Percentiles rank a stretch among this genome's conserved stretches.
These are phyloP conservation scores for Mesocentrotus franciscanus DNA, from an alignment of 53 echinoderm and acorn worm species.

Conservation along the genomic window DNA sequence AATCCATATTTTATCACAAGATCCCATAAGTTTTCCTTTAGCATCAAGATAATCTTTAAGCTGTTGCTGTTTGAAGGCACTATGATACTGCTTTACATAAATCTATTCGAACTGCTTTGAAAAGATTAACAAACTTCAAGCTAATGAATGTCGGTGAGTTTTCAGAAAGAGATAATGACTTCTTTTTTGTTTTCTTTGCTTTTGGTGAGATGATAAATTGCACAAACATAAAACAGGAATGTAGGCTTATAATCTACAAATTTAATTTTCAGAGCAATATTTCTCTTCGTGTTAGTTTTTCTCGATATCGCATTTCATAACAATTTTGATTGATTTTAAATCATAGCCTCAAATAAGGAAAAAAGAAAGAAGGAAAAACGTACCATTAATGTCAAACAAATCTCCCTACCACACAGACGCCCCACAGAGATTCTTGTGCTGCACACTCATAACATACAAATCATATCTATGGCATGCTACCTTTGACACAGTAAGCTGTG, in stretches of 20 bases:
- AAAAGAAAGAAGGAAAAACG: not conserved
- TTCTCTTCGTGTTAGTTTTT: not conserved
- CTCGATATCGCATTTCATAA: constrained; percentile 2
- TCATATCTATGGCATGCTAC: constrained; percentile 46
- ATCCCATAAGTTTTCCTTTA: too few relatives aligned
- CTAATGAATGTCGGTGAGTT: not conserved
- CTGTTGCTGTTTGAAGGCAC: too few relatives aligned
- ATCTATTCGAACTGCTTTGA: not conserved
- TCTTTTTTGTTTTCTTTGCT: not conserved
- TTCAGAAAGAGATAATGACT: not conserved
- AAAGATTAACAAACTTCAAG: not conserved
- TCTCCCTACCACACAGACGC: not conserved
- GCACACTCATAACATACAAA: constrained; percentile 15
- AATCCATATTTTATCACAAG: too few relatives aligned
- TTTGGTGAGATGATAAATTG: not conserved
- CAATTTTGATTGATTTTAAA: constrained; percentile 29
- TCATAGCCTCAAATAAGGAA: not conserved
- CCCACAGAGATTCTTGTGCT: not conserved
- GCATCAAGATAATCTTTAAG: too few relatives aligned
- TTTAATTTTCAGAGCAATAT: constrained; percentile 8
- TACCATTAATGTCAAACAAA: constrained; percentile 39
- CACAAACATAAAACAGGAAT: not conserved
- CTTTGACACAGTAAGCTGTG: constrained; percentile 40
- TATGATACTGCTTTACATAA: not conserved
- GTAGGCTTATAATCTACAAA: not conserved